Evolutionary conservation across 2,113 vertebrate species (phyloP), one percentile per base, ranked within the genome.

Genomic region (Percopsis transmontana): DNA sequence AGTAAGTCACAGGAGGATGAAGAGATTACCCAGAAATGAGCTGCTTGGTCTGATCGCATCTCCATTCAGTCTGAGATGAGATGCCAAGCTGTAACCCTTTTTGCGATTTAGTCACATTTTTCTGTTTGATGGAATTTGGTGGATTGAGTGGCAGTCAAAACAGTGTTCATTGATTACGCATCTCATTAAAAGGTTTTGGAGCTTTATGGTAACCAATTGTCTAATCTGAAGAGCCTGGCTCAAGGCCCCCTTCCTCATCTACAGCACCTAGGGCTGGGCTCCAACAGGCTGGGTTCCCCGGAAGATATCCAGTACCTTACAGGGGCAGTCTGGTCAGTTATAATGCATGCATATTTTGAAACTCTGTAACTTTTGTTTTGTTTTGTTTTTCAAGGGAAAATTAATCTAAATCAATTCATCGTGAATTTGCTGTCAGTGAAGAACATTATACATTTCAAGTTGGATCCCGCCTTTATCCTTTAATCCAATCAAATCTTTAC

Each of bases 251-350:
- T 90, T 10, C 92, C 87, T 0, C 2, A 1, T 2, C 88, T 97
- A 0, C 92, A 92, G 73, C 92, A 96, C 74, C 44, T 97, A 56
- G 92, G 95, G 1, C 79, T 97, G 2, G 83, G 91, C 1, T 83
- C 93, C 77, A 98, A 96, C 82, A 54, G 16, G 0, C 86, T 96
- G 4, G 72, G 83, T 0, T 87, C 85, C 12, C 72, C 77, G 27
- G 51, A 63, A 0, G 91, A 93, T 16, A 57, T 89, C 6, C 66
- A 58, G 2, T 83, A 82, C 20, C 23, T 97, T 56, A 92, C 91
- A 0, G 48, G 53, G 0, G n/a, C 55, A 2, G 82, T 90, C 80
- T 98, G 96, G 95, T 97, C 88, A 89, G n/a, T 58, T 16, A 1
- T 18, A 12, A 21, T 24, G 6, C 18, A n/a, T 14, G 20, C 21